Percentiles rank a stretch among this genome's conserved stretches.
Conservation (phyloP, 2,113 vertebrate species). For the Trogon melanurus region DNA sequence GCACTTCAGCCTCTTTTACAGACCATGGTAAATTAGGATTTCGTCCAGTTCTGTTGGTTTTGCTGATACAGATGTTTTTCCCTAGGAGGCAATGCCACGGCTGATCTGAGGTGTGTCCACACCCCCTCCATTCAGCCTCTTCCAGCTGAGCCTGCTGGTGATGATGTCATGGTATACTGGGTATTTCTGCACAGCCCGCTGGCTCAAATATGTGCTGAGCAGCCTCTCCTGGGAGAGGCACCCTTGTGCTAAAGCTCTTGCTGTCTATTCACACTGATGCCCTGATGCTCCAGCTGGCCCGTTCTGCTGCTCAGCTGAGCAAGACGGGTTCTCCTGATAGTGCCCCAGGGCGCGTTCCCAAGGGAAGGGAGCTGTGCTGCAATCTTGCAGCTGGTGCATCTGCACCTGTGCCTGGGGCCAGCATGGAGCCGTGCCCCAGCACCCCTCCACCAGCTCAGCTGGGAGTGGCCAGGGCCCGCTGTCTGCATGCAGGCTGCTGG, state of each 20-base stretch:
- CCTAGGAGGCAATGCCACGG: background rate
- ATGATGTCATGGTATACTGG: background rate
- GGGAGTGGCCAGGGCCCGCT: background rate
- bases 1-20: constrained; percentile 64
- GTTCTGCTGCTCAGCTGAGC: background rate
- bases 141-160: background rate
- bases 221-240: background rate
- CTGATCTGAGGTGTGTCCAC: constrained; percentile 12
- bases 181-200: background rate
- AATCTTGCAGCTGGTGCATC: background rate
- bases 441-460: background rate
- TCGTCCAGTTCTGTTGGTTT: constrained; percentile 51
- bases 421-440: background rate
- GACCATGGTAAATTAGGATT: constrained; percentile 62
- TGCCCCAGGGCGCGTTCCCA: background rate
- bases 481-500: background rate
- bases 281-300: background rate
- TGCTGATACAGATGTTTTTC: constrained; percentile 58
- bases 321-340: background rate
- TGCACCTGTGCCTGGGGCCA: background rate
- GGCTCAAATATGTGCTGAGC: background rate
- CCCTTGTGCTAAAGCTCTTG: background rate
- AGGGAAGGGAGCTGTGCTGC: background rate
- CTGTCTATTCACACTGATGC: background rate
- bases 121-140: background rate